A percentile compares a stretch with the other conserved stretches of the same genome.
These are phyloP conservation scores for Chloroceryle aenea DNA, from an alignment of 2,113 vertebrate species.

Conservation along the genomic window DNA sequence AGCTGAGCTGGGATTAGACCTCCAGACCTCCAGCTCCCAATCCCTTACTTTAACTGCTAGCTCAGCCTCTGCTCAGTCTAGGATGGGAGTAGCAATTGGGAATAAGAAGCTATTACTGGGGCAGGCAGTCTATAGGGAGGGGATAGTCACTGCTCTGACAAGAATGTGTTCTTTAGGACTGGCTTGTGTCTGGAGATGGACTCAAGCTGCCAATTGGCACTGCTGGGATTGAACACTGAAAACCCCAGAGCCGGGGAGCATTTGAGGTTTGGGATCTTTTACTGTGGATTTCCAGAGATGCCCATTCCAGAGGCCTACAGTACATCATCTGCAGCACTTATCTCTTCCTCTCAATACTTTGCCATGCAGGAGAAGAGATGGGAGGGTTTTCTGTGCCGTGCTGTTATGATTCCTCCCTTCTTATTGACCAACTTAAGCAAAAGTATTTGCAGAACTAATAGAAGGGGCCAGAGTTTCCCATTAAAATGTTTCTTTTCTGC, in stretches of 20 bases:
- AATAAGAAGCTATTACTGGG: slow-evolving; percentile 53
- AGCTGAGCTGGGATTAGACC: slow-evolving; percentile 46
- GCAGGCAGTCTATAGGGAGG: slow-evolving; percentile 43
- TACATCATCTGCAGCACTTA: neutral
- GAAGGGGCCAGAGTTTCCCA: neutral
- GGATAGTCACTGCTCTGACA: slow-evolving; percentile 45
- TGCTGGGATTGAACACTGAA: slow-evolving; percentile 39
- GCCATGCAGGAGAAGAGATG: neutral
- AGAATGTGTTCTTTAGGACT: slow-evolving; percentile 51
- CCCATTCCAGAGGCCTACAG: neutral
- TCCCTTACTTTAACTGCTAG: slow-evolving; percentile 18
- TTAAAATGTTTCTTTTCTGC: neutral
- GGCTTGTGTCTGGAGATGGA: slow-evolving; percentile 7
- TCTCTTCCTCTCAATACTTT: neutral
- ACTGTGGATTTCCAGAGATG: neutral
- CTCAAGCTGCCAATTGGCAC: slow-evolving; percentile 28
- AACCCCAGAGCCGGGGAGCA: neutral
- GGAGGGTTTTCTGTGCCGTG: neutral
- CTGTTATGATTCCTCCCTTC: neutral
- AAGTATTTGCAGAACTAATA: neutral
- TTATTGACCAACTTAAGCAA: neutral
- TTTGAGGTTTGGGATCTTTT: slow-evolving; percentile 13
- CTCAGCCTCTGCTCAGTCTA: slow-evolving; percentile 51
- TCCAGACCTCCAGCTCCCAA: slow-evolving; percentile 1
- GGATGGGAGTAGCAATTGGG: slow-evolving; percentile 50